Percentiles rank a stretch among this genome's conserved stretches.
These are phyloP conservation scores for Heterodera carotae DNA, from an alignment of 1,140 invertebrate genomes.

Conservation along the genomic window DNA sequence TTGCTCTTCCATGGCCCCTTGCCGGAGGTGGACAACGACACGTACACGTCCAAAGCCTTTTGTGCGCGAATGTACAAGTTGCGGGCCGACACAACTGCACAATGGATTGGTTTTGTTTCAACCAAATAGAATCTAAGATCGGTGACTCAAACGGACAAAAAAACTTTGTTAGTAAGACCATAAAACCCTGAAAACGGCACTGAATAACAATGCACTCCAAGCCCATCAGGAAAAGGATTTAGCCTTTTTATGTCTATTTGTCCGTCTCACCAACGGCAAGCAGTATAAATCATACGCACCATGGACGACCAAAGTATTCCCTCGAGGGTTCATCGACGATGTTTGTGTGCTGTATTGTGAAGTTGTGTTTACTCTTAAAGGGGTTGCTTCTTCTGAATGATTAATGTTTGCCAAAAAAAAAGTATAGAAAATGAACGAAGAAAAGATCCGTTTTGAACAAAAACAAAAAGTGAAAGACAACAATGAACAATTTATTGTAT, in stretches of 20 bases:
- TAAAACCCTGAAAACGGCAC: too few species aligned
- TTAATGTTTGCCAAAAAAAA: not conserved
- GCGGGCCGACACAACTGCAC: slow-evolving; percentile 35
- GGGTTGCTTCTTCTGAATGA: not conserved
- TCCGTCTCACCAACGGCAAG: too few species aligned
- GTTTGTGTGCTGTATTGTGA: not conserved
- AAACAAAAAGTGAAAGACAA: too few species aligned
- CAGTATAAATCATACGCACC: slow-evolving; percentile 18
- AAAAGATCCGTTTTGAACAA: not conserved
- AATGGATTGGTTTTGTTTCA: too few species aligned
- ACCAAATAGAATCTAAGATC: too few species aligned
- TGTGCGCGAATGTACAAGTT: slow-evolving; percentile 37
- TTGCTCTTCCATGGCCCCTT: slow-evolving; percentile 51
- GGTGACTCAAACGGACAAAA: too few species aligned
- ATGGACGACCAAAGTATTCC: slow-evolving; percentile 33
- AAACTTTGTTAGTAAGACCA: too few species aligned
- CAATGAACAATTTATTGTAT: too few species aligned
- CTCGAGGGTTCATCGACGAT: slow-evolving; percentile 5
- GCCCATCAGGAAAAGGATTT: too few species aligned
- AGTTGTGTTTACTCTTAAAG: not conserved
- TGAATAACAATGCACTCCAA: too few species aligned
- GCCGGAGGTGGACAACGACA: slow-evolving; percentile 40
- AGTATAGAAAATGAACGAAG: not conserved
- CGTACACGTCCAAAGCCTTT: slow-evolving; percentile 47
- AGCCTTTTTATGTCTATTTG: too few species aligned